A percentile compares a stretch with the other conserved stretches of the same genome.
phyloP scores from a whole-genome alignment of 2,888 invertebrate species.

The Xanthia togata region DNA sequence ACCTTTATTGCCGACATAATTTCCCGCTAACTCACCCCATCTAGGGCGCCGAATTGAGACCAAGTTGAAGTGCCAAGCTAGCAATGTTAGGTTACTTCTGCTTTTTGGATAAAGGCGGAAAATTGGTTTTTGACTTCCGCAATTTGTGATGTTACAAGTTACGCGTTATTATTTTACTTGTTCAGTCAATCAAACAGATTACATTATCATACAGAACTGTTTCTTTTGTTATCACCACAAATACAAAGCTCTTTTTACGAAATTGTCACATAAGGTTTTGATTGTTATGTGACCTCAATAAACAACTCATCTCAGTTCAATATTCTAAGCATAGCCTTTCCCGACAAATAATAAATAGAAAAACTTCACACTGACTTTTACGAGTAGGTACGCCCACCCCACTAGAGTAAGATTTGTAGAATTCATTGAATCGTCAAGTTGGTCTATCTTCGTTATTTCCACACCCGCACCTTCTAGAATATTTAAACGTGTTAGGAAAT shows the following conservation, averaged over 20 bases:
- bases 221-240: not conserved
- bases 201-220: not conserved
- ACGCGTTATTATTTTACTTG: not conserved
- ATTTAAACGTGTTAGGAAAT: conserved; percentile 50
- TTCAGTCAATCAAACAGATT: not conserved
- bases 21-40: conserved; percentile 65
- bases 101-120: conserved; percentile 30
- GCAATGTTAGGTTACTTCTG: conserved; percentile 36
- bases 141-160: conserved; percentile 21
- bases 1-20: conserved; percentile 76
- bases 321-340: not conserved
- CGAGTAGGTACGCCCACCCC: not conserved
- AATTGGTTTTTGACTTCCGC: conserved; percentile 34
- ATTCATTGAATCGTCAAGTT: conserved; percentile 36
- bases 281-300: not conserved
- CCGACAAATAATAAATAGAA: conserved; percentile 26
- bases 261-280: not conserved
- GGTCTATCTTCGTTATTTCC: conserved; percentile 43
- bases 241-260: not conserved
- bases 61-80: conserved; percentile 48
- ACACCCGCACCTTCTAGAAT: conserved; percentile 44
- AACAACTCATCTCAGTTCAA: not conserved
- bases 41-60: conserved; percentile 48
- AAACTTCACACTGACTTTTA: conserved; percentile 6
- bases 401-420: conserved; percentile 23